Evolutionary conservation across 2,113 vertebrate species (phyloP).

Genomic region (Grallaria varia): DNA sequence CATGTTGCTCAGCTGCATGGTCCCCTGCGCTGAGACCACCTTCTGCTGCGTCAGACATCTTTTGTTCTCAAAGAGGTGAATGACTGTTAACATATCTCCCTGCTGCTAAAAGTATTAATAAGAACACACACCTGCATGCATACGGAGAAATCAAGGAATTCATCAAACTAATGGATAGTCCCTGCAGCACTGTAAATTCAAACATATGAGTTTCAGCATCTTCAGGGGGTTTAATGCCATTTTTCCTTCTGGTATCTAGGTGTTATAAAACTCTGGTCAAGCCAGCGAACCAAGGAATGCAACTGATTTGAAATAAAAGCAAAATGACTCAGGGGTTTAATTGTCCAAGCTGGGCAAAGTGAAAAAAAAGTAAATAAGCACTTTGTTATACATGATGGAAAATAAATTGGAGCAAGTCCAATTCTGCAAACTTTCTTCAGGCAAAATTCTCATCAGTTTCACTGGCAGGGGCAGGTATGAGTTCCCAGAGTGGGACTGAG

Average conservation of each 20-base stretch:
- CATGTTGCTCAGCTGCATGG: neutral
- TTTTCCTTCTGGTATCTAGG: constrained; percentile 27
- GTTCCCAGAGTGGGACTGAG: neutral
- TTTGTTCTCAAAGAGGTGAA: neutral
- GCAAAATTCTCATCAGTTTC: constrained; percentile 47
- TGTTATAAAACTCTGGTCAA: constrained; percentile 30
- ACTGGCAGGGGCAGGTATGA: neutral
- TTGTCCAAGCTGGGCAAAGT: constrained; percentile 22
- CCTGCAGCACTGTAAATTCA: constrained; percentile 37
- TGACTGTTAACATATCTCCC: neutral
- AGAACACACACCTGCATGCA: neutral
- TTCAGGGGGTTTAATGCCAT: constrained; percentile 12
- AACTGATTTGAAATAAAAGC: constrained; percentile 49
- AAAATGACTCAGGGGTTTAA: constrained; percentile 57
- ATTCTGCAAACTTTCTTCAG: constrained; percentile 27
- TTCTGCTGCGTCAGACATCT: neutral
- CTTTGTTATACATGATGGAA: constrained; percentile 44
- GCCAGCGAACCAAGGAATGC: neutral
- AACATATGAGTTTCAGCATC: constrained; percentile 38
- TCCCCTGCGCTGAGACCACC: neutral
- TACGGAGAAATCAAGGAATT: constrained; percentile 23
- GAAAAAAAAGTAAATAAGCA: constrained; percentile 36
- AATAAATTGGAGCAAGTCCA: constrained; percentile 15
- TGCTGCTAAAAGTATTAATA: neutral
- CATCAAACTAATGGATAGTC: constrained; percentile 30